Base-by-base conservation (phyloP, 2,888 invertebrate species). In the Phyllotreta striolata region DNA sequence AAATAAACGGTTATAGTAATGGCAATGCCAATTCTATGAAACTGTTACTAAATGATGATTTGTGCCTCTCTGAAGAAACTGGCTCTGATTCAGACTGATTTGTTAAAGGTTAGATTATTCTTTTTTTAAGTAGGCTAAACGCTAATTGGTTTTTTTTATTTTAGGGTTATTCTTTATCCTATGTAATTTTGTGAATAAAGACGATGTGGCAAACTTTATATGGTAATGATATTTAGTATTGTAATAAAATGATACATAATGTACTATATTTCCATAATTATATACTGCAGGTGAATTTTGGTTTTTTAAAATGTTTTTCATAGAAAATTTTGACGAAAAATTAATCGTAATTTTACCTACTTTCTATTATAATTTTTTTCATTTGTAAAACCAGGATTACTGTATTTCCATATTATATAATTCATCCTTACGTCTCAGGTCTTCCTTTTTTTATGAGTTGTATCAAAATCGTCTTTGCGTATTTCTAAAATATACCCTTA, bases 61-160 rank as follows among this genome's bases (percentile, higher is more conserved):
- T 95, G 76, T 91, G 92, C 84, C 86, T 95, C 76, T 94, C 93
- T 55, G 92, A 92, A 24, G 24, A 24, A 84, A 91, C 92, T 41
- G 93, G 91, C 77, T 91, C 92, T 75, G 93, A 93, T 81, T 76
- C 75, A 56, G 76, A 77, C 62, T 76, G 70, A 70, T 65, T 10
- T 40, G 44, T 58, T 62, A 56, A 44, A 40, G 39, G 61, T 55
- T 60, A 6, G 12, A 37, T 9, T 6, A 14, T 13, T 34, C 1
- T 44, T 43, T n/a, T 43, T 43, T 10, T 9, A 47, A 5, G 14
- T 47, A 14, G 24, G 2, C 35, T 47, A 24, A n/a, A n/a, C 7
- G 10, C 14, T 34, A 3, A 13, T 24, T 7, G 6, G 3, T 55
- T n/a, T 55, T 13, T 55, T 62, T 51, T 52, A n/a, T 61, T 62